Base-by-base conservation (phyloP, 1,140 invertebrate species). In the Leptinotarsa lineolata region DNA sequence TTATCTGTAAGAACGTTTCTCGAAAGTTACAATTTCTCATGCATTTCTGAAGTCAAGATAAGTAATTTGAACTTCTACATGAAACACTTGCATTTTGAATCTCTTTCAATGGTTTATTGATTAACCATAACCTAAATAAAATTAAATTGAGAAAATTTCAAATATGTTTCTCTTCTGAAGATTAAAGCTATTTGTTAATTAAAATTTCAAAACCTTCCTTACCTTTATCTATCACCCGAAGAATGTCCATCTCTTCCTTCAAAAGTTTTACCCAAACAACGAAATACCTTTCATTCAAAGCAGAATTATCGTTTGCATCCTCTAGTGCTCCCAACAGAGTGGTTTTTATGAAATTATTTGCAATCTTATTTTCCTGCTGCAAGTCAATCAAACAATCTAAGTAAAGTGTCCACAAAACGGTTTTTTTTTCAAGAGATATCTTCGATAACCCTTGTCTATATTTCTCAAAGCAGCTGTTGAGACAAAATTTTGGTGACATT, bases 381-480 rank as follows among this genome's bases (percentile, higher is more conserved):
- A 70, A 30, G 11, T 79, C 72, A 15, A 78, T 68, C 18, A 79
- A 70, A 59, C 54, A 78, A 71, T 79, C 74, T 48, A 79, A 39
- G 64, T 76, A 79, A 11, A 72, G 67, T 13, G 54, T 58, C 76
- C 76, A 79, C 21, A 79, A 68, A 48, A 54, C 48, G 0, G 45
- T 21, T 66, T 76, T 76, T 68, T 76, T 72, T 18, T 69, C 58
- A 3, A 45, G 20, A 0, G 73, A 58, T n/a, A 78, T 73, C 59
- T 67, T 75, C 3, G 20, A 44, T 12, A 79, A 63, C 21, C 78
- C 78, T 68, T 76, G 69, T 72, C 74, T 45, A 54, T 76, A 79
- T 63, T 76, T 76, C 2, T 68, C 46, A 59, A 78, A 69, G 54
- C 74, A 73, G 39, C 46, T 44, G 4, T 45, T 18, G 30, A 69